Percentiles rank a stretch among this genome's conserved stretches.
These are phyloP conservation scores for Hemiscyllium ocellatum DNA, from an alignment of 2,113 vertebrate species.

Conservation along the genomic window DNA sequence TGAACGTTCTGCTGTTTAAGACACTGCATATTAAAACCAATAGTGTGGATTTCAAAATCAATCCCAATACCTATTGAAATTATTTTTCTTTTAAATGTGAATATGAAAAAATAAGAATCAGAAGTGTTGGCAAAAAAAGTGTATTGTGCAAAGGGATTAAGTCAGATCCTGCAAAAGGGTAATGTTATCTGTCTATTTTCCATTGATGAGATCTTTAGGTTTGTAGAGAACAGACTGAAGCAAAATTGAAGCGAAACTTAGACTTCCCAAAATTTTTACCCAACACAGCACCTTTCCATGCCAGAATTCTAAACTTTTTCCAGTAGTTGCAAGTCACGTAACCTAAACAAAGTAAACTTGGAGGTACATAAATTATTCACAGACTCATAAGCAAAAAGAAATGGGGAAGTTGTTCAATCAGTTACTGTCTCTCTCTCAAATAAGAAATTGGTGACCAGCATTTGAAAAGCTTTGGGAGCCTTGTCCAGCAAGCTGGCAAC, in stretches of 20 bases:
- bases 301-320: not conserved
- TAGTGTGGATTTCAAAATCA: not conserved
- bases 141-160: not conserved
- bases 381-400: not conserved
- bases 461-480: not conserved
- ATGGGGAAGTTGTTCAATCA: not conserved
- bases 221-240: not conserved
- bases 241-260: not conserved
- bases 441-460: not conserved
- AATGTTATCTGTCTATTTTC: not conserved
- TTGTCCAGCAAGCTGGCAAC: not conserved
- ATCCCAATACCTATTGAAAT: not conserved
- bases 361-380: not conserved
- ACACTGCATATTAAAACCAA: not conserved
- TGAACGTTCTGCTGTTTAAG: too few relatives aligned
- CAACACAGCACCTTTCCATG: not conserved
- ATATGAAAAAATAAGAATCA: not conserved
- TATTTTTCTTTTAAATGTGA: not conserved
- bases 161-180: not conserved
- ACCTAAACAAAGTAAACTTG: not conserved
- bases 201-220: not conserved
- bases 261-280: not conserved
- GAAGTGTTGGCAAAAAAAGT: not conserved
- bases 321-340: not conserved
- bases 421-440: not conserved